Evolutionary conservation across 2,888 invertebrate genomes (phyloP).

Genomic region (Ophioninae sp.): DNA sequence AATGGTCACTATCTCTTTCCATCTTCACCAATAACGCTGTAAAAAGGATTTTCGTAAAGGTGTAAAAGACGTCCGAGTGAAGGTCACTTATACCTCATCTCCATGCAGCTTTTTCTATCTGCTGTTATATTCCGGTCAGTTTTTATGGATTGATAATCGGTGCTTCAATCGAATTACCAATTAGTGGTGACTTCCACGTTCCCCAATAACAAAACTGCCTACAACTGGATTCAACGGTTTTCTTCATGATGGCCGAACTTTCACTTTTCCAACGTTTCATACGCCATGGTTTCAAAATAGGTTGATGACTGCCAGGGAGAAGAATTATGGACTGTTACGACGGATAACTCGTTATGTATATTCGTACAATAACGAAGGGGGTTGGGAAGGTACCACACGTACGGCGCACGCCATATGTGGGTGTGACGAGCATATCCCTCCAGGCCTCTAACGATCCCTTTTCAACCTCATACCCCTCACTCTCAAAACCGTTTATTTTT

Average conservation of each 20-base stretch:
- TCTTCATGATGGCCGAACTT: slow-evolving; percentile 6
- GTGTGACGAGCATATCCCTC: slow-evolving; percentile 69
- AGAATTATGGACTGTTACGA: slow-evolving; percentile 22
- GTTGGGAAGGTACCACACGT: slow-evolving; percentile 54
- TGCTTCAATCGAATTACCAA: neutral
- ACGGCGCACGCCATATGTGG: slow-evolving; percentile 76
- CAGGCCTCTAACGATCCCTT: slow-evolving; percentile 59
- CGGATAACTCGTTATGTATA: slow-evolving; percentile 42
- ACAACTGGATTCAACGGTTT: slow-evolving; percentile 2
- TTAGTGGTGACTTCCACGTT: neutral
- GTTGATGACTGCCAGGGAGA: slow-evolving; percentile 19
- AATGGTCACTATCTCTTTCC: too few relatives aligned
- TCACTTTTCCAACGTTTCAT: slow-evolving; percentile 36
- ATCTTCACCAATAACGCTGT: too few relatives aligned
- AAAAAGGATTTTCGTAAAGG: too few relatives aligned
- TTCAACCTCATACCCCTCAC: slow-evolving; percentile 34
- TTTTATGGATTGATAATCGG: neutral
- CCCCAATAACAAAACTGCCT: neutral
- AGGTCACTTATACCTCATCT: too few relatives aligned
- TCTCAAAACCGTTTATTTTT: slow-evolving; percentile 51
- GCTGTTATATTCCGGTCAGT: too few relatives aligned
- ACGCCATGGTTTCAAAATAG: slow-evolving; percentile 27
- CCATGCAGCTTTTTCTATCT: too few relatives aligned
- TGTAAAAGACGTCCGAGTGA: too few relatives aligned
- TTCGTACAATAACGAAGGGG: slow-evolving; percentile 45